Evolutionary conservation across 2,797 vertebrate genomes (phyloP).

Genomic region (Garrulus glandarius): DNA sequence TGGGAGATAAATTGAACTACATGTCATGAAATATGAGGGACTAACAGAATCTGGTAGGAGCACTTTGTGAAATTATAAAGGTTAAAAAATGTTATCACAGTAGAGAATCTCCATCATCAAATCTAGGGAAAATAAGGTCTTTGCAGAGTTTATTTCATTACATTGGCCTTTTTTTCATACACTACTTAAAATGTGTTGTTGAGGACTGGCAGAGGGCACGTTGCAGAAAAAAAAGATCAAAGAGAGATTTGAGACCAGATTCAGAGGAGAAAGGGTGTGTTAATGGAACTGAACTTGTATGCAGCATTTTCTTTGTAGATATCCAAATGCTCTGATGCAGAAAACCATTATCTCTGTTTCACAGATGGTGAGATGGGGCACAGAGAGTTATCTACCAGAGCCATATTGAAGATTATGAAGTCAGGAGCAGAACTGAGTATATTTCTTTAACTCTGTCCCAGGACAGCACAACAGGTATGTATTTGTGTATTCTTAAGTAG

Average conservation of each 20-base stretch:
- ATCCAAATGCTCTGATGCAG: background rate
- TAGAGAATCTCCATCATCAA: constrained; percentile 25
- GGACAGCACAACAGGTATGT: background rate
- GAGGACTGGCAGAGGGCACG: background rate
- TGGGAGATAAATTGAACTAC: constrained; percentile 18
- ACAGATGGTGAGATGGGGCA: background rate
- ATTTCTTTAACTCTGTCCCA: background rate
- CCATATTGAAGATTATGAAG: background rate
- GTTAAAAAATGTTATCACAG: constrained; percentile 28
- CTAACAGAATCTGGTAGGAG: constrained; percentile 1
- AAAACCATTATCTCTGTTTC: background rate
- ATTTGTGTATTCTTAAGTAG: background rate
- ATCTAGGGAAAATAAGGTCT: constrained; percentile 1
- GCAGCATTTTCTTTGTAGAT: background rate
- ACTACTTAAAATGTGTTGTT: background rate
- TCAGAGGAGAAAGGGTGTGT: background rate
- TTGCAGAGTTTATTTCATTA: constrained; percentile 25
- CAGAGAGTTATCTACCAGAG: background rate
- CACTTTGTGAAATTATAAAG: constrained; percentile 32
- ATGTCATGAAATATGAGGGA: background rate
- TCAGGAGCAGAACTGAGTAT: background rate
- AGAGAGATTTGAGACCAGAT: background rate
- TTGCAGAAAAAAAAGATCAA: background rate
- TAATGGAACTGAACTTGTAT: background rate
- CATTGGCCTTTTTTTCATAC: background rate